Percentiles rank a stretch among this genome's conserved stretches.
Evolutionary conservation across 2,888 invertebrate genomes (phyloP).

Genomic region (Imbricaverruca yamaguchii): DNA sequence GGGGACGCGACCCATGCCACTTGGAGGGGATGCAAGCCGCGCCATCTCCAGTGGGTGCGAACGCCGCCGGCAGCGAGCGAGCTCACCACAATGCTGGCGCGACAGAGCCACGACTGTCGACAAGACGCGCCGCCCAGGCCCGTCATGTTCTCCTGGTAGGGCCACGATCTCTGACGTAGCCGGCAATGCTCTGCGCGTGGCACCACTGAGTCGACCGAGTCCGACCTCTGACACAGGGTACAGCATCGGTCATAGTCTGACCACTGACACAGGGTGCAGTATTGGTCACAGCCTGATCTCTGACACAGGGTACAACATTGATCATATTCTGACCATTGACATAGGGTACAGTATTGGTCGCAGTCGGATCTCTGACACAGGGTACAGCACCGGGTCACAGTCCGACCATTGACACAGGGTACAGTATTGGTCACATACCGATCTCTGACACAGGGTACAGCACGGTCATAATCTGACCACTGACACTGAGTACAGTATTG

Average conservation of each 20-base stretch:
- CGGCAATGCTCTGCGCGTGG: background rate
- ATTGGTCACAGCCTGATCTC: background rate
- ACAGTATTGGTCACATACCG: too few relatives aligned
- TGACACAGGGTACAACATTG: background rate
- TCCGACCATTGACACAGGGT: too few relatives aligned
- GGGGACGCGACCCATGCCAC: too few relatives aligned
- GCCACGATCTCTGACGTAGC: background rate
- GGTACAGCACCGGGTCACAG: too few relatives aligned
- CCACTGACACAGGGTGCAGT: background rate
- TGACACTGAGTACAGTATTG: too few relatives aligned
- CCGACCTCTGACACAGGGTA: background rate
- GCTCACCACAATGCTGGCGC: slow-evolving; percentile 27
- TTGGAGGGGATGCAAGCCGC: too few relatives aligned
- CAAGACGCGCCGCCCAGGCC: slow-evolving; percentile 24
- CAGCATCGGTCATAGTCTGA: background rate
- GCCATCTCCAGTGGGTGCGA: too few relatives aligned
- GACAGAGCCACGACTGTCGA: slow-evolving; percentile 28
- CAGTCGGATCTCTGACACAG: too few relatives aligned
- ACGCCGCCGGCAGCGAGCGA: too few relatives aligned
- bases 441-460: too few relatives aligned
- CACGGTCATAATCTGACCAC: too few relatives aligned
- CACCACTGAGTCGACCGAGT: background rate
- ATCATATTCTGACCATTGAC: background rate
- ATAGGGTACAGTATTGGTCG: too few relatives aligned
- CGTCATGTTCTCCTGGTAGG: background rate